Percentiles rank a stretch among this genome's conserved stretches.
These are phyloP conservation scores for Antennarius maculatus DNA, from an alignment of 2,797 vertebrate species.

Conservation along the genomic window DNA sequence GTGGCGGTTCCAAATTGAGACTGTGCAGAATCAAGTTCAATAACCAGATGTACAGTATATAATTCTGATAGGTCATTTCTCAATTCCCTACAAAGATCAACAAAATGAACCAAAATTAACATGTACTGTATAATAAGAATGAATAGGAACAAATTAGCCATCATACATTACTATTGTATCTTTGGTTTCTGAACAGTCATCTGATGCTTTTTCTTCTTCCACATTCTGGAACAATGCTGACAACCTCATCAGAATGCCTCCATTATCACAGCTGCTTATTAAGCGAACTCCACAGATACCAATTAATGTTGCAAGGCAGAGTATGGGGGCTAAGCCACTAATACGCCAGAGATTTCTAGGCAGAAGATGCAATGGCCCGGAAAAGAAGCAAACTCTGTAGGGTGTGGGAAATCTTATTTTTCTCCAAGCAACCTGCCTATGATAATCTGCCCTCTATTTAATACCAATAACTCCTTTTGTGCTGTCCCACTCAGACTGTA, in stretches of 20 bases:
- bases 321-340: conserved; percentile 36
- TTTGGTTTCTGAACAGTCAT: conserved; percentile 23
- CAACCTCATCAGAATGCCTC: conserved; percentile 37
- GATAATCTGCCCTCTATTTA: conserved; percentile 15
- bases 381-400: conserved; percentile 11
- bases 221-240: conserved; percentile 2
- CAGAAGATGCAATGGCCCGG: conserved; percentile 11
- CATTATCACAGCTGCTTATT: conserved; percentile 56
- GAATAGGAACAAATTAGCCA: neutral
- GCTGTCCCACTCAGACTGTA: conserved; percentile 19
- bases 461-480: conserved; percentile 43
- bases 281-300: conserved; percentile 46
- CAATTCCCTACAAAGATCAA: neutral
- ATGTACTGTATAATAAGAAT: conserved; percentile 8
- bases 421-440: neutral
- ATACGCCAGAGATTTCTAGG: conserved; percentile 27
- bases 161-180: neutral
- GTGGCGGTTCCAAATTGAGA: too few species aligned
- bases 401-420: conserved; percentile 9
- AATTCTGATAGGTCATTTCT: neutral
- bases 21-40: too few species aligned
- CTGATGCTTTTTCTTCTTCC: conserved; percentile 18
- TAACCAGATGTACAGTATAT: neutral
- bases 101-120: neutral
- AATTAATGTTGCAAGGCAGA: conserved; percentile 64